phyloP scores from a whole-genome alignment of 2,888 invertebrate species.

The Drosophila gaucha region DNA sequence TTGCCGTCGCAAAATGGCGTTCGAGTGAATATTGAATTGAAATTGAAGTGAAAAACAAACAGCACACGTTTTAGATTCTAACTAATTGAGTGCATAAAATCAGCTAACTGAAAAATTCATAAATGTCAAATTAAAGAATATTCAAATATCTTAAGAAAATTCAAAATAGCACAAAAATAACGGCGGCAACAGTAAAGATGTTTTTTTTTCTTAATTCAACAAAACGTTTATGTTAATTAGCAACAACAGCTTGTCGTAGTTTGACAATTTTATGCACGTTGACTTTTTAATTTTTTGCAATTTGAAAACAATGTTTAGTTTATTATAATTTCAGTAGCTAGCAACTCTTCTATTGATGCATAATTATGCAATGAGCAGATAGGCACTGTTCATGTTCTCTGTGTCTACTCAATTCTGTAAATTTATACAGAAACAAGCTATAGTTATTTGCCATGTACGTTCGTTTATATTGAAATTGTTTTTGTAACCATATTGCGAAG shows the following conservation, averaged over 20 bases:
- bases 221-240: neutral
- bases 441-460: constrained; percentile 5
- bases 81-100: neutral
- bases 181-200: neutral
- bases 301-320: constrained; percentile 18
- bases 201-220: neutral
- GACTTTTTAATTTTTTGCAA: neutral
- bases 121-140: neutral
- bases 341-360: constrained; percentile 10
- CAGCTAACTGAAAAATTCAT: neutral
- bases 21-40: constrained; percentile 6
- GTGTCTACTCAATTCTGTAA: constrained; percentile 1
- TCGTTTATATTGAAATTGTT: constrained; percentile 21
- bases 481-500: constrained; percentile 5
- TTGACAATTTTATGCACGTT: no score
- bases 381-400: constrained; percentile 17
- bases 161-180: neutral
- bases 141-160: neutral
- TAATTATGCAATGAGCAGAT: constrained; percentile 36
- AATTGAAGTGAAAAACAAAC: constrained; percentile 14
- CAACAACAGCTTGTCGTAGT: neutral
- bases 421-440: neutral
- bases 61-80: neutral
- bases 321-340: constrained; percentile 38
- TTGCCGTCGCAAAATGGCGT: constrained; percentile 73